Evolutionary conservation across 2,888 invertebrate genomes (phyloP), one percentile per base, ranked within the genome.

Genomic region (Drosophila mayaguana): DNA sequence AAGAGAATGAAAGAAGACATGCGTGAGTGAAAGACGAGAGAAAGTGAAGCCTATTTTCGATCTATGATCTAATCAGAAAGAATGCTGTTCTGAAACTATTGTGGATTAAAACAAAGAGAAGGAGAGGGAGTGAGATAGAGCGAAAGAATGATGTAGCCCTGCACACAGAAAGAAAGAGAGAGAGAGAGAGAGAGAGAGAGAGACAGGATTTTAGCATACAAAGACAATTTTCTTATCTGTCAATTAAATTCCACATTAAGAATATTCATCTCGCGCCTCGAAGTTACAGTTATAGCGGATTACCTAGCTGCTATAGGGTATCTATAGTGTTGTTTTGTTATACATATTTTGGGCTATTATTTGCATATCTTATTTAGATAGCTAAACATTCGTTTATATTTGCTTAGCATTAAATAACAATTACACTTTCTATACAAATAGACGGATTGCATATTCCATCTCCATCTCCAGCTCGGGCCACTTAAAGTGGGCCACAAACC

Each of bases 381-480:
- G 28, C 14, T 28, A 14, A 28, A 14, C n/a, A 34, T 57, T 57
- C 20, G 32, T 12, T 18, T 57, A 34, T 36, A 36, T 57, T 57
- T 34, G 34, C 22, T 12, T 12, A 16, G 16, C 22, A 22, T 57
- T 46, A 32, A 57, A 46, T 22, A 46, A 45, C 22, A 57, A 45
- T 36, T 53, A 53, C 16, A 16, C 34, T 36, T 53, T 53, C 34
- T 36, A 36, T 2, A 5, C 3, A 53, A 36, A 53, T 16, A 22
- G 20, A 4, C 18, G 5, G 5, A 36, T 0, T 51, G 14, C 14
- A 34, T 20, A 14, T 51, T 18, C 34, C 32, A 18, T 50, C n/a
- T n/a, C n/a, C n/a, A n/a, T n/a, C n/a, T n/a, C n/a, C 18, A 32
- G 4, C 14, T 34, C 12, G 7, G 34, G 20, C 14, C 34, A 48